A percentile compares a stretch with the other conserved stretches of the same genome.
These are phyloP conservation scores for Thymallus thymallus DNA, from an alignment of 2,113 vertebrate species.

Conservation along the genomic window DNA sequence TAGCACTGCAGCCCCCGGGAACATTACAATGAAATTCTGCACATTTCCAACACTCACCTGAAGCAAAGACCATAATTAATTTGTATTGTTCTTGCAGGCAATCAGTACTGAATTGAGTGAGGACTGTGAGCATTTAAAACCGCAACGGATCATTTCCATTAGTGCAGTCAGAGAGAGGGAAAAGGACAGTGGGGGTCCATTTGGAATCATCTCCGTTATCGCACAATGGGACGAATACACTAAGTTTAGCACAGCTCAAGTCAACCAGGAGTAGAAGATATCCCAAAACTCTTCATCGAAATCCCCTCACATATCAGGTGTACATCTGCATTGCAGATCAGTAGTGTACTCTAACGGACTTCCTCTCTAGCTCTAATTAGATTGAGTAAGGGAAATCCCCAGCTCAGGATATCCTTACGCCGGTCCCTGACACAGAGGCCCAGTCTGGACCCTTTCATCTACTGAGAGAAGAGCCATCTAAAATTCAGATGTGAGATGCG, in stretches of 20 bases:
- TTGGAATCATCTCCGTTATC: not conserved
- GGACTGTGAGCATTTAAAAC: constrained; percentile 48
- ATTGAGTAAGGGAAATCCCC: constrained; percentile 29
- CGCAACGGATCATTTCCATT: constrained; percentile 52
- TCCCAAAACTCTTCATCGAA: not conserved
- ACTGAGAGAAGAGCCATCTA: constrained; percentile 37
- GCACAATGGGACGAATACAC: not conserved
- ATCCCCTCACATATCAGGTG: not conserved
- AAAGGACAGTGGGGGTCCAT: not conserved
- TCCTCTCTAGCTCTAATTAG: constrained; percentile 30
- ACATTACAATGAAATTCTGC: constrained; percentile 46
- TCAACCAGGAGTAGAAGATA: not conserved
- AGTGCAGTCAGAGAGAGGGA: constrained; percentile 21
- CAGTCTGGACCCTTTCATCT: constrained; percentile 50
- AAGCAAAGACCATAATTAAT: constrained; percentile 46
- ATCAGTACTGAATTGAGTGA: constrained; percentile 40
- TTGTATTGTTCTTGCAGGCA: constrained; percentile 52
- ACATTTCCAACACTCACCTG: constrained; percentile 47
- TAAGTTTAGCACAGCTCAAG: not conserved
- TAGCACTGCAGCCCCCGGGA: constrained; percentile 30
- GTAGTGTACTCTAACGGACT: not conserved
- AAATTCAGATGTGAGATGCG: constrained; percentile 36
- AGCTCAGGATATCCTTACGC: constrained; percentile 30
- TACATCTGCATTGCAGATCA: not conserved
- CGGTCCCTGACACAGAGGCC: constrained; percentile 15